Base-by-base conservation (phyloP, 64 coral and sea anemone species). In the Pachyseris speciosa region DNA sequence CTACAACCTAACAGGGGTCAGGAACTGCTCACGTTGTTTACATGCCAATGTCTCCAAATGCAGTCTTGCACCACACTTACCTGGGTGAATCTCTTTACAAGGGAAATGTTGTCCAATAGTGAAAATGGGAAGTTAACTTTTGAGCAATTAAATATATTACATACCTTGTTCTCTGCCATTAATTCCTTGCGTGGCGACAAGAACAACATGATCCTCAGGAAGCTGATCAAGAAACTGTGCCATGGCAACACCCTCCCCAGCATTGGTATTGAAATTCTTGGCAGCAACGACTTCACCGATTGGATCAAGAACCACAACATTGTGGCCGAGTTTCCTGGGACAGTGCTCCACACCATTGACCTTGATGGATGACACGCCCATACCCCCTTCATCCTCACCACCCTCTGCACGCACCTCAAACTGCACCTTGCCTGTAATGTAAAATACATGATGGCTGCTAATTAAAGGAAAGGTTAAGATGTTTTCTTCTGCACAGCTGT, bases 321-420 rank as follows among this genome's bases (percentile, higher is more conserved):
- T 99, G 29, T 99, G 97, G 0, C 97, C 97, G 15, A 86, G 78
- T 75, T 95, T 99, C 69, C 86, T 95, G 24, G 93, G 97, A 43
- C 97, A 99, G 33, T 99, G 89, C 38, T 99, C 97, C 3, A 93
- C 89, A 20, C 97, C 97, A 45, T 99, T 99, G 7, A 99, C 90
- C 67, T 85, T 87, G 47, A 99, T 99, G 0, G 93, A 95, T 7
- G 97, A 86, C 20, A 78, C 44, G 5, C 96, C 96, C 78, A 98
- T 94, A 1, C 96, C 96, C 20, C 96, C 96, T 73, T 95, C 93
- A 38, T 98, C 96, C 63, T 98, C 96, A 69, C 97, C 97, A 13
- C 97, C 97, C 11, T 92, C 94, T 10, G 83, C 93, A 73, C 97
- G 97, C 31, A 99, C 77, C 15, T 94, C 97, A 90, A 95, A 95